Base-by-base conservation (phyloP, 2,113 vertebrate genomes). In the Phycodurus eques region DNA sequence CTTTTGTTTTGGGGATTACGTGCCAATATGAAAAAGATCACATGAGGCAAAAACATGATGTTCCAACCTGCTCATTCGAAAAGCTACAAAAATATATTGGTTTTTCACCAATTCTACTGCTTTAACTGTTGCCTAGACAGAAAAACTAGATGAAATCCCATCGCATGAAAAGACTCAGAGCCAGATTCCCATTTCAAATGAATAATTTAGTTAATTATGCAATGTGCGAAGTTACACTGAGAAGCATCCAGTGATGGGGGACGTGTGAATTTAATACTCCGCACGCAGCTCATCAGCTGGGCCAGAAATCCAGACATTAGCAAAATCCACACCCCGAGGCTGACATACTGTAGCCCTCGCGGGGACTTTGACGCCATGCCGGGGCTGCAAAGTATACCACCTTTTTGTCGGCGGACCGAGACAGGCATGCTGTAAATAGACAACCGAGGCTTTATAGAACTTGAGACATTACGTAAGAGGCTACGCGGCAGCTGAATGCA, bases 381-480 rank as follows among this genome's bases (percentile, higher is more conserved):
- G 85, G 44, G 77, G 86, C 83, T 83, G 78, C 71, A 92, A 92
- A 93, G 90, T 93, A 83, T 94, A 94, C 94, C 93, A 88, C 82
- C 83, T 90, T 92, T 93, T 92, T 93, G 93, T 94, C 92, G 91
- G 87, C 78, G 75, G 84, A 90, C 91, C 92, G 75, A 88, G 87
- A 85, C 83, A 31, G 77, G 63, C 54, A 11, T 20, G 73, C 92
- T 74, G 80, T 92, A 93, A 94, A 94, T 93, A 91, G 87, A 86
- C 8, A 12, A 11, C 72, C 70, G 15, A 68, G n/a, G 69, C 88
- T 93, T 89, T 92, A 92, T 92, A 92, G 92, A 93, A 92, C 76
- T 85, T 89, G 66, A 73, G 68, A 76, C 89, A 90, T 94, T 94
- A 93, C 91, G 89, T 93, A 93, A 94, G 93, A 89, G 91, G 70